phyloP scores from a whole-genome alignment of 2,113 vertebrate species.

The Leuciscus idus region DNA sequence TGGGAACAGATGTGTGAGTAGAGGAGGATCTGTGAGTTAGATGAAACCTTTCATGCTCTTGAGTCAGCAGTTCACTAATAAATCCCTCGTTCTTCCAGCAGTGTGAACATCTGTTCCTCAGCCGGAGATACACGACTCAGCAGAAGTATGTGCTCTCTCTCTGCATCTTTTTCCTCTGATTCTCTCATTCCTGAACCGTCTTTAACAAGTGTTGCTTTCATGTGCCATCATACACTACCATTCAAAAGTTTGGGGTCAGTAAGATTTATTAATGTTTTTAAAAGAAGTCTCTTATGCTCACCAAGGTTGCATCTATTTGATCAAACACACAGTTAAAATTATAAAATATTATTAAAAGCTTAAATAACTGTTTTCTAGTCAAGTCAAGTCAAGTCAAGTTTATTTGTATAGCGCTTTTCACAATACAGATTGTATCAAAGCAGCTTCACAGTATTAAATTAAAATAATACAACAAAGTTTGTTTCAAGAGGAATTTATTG shows the following conservation, averaged over 20 bases:
- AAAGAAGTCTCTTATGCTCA: neutral
- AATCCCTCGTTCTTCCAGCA: neutral
- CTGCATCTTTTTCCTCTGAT: neutral
- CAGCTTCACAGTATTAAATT: no score
- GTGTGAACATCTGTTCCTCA: conserved; percentile 23
- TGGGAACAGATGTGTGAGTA: neutral
- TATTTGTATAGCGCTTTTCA: no score
- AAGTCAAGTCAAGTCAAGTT: no score
- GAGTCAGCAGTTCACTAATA: conserved; percentile 3
- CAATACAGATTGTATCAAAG: no score
- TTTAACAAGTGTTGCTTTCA: neutral
- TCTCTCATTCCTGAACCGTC: neutral
- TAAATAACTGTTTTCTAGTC: no score
- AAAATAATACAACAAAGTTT: no score
- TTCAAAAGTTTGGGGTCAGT: neutral
- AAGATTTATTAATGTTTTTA: neutral
- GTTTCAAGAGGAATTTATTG: no score
- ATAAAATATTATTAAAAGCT: no score
- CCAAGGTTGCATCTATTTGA: no score
- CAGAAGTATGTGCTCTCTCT: neutral
- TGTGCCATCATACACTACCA: neutral
- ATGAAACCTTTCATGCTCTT: neutral
- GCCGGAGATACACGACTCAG: neutral
- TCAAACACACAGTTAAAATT: no score
- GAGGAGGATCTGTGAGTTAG: neutral